phyloP scores from a whole-genome alignment of 2,888 invertebrate genomes.

The Yponomeuta evonymella region DNA sequence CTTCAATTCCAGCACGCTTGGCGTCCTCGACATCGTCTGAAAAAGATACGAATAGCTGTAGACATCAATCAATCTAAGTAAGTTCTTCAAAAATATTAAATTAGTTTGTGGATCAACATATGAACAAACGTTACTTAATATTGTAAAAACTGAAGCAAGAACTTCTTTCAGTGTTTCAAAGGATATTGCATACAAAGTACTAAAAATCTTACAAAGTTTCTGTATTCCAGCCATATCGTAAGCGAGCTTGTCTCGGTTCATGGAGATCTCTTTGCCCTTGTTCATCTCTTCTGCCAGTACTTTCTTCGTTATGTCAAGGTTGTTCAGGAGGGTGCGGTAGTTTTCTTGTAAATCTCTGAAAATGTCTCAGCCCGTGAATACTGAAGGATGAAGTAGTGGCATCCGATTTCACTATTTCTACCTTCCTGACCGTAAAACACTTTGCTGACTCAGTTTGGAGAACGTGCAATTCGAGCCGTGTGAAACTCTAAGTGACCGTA shows the following conservation, averaged over 20 bases:
- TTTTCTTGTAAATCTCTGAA: slow-evolving; percentile 75
- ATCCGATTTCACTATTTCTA: too few relatives aligned
- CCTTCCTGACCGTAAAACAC: too few relatives aligned
- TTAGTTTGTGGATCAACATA: too few relatives aligned
- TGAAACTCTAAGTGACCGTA: too few relatives aligned
- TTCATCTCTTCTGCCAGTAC: slow-evolving; percentile 80
- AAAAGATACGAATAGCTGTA: slow-evolving; percentile 21
- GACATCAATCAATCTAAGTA: too few relatives aligned
- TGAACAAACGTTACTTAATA: not conserved
- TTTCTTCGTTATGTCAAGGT: slow-evolving; percentile 81
- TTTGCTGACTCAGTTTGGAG: too few relatives aligned
- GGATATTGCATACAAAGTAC: too few relatives aligned
- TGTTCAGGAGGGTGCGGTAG: slow-evolving; percentile 71
- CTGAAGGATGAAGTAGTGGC: too few relatives aligned
- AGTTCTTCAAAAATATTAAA: too few relatives aligned
- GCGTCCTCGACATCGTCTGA: slow-evolving; percentile 71
- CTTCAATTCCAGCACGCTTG: slow-evolving; percentile 68
- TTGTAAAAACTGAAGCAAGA: not conserved
- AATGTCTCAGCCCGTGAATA: too few relatives aligned
- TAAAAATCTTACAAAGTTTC: slow-evolving; percentile 47
- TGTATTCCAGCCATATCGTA: slow-evolving; percentile 70
- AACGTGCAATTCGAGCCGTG: too few relatives aligned
- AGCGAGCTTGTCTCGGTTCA: slow-evolving; percentile 74
- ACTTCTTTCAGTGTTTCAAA: too few relatives aligned
- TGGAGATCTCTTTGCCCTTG: slow-evolving; percentile 78